Conservation (phyloP, 2,888 invertebrate genomes). For the Cosmorhoe ocellata region DNA sequence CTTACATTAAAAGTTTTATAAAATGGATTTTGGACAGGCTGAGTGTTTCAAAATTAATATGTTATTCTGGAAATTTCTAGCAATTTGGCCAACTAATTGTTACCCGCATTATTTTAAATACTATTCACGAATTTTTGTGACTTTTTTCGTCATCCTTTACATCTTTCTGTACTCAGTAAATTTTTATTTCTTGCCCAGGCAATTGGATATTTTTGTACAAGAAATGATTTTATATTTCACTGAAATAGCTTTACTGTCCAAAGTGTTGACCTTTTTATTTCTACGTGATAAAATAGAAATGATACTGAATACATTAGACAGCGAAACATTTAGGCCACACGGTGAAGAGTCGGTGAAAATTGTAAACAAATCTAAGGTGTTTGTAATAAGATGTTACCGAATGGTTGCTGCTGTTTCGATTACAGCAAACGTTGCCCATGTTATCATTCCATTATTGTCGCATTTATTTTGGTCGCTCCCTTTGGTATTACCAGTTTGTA, state of each 20-base stretch:
- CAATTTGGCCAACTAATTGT: conserved; percentile 43
- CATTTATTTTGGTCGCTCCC: conserved; percentile 42
- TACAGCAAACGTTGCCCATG: conserved; percentile 41
- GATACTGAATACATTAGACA: conserved; percentile 48
- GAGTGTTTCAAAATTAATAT: conserved; percentile 55
- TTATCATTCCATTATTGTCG: conserved; percentile 41
- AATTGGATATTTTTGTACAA: conserved; percentile 52
- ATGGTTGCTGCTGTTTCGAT: conserved; percentile 43
- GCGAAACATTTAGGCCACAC: conserved; percentile 51
- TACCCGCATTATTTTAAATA: too few species aligned
- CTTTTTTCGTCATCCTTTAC: conserved; percentile 42
- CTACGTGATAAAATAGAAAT: conserved; percentile 42
- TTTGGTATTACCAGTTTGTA: conserved; percentile 47
- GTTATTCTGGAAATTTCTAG: conserved; percentile 52
- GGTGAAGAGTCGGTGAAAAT: conserved; percentile 40
- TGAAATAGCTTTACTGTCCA: conserved; percentile 45
- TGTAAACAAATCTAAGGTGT: conserved; percentile 47
- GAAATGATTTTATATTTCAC: conserved; percentile 60
- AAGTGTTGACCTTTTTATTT: conserved; percentile 50
- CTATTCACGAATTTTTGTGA: conserved; percentile 43
- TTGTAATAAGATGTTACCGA: conserved; percentile 50
- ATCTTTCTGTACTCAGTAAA: conserved; percentile 44
- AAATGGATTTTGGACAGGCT: conserved; percentile 43
- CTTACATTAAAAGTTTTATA: neutral
- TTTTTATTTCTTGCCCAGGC: conserved; percentile 50